Percentiles rank a stretch among this genome's conserved stretches.
phyloP scores from a whole-genome alignment of 1,140 invertebrate genomes.

The Drosophila dunni region DNA sequence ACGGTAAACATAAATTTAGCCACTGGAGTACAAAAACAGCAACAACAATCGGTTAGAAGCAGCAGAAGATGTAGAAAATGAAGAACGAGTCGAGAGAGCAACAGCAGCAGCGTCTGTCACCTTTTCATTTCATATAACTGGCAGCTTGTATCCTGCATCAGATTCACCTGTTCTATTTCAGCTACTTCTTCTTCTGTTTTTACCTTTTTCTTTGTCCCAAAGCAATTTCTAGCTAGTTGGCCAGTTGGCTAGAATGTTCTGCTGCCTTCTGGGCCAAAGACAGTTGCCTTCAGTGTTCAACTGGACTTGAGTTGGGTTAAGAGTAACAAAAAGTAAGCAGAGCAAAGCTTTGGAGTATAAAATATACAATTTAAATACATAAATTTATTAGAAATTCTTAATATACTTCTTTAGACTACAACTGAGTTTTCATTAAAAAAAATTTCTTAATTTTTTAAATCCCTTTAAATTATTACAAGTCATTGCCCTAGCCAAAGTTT shows the following conservation, averaged over 20 bases:
- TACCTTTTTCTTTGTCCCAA: not conserved
- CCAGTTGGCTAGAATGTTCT: not conserved
- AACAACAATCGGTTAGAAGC: conserved; percentile 9
- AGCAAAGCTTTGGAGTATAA: no score
- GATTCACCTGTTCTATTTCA: not conserved
- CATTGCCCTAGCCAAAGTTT: not conserved
- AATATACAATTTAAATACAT: no score
- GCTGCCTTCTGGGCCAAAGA: not conserved
- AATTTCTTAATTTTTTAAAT: no score
- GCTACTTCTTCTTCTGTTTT: conserved; percentile 13
- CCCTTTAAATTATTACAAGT: not conserved
- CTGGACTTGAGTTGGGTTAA: conserved; percentile 33
- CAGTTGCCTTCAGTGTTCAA: conserved; percentile 26
- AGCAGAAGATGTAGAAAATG: conserved; percentile 6
- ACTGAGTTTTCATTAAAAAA: no score
- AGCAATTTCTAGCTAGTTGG: conserved; percentile 21
- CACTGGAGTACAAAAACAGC: conserved; percentile 47
- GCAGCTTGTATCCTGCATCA: conserved; percentile 20
- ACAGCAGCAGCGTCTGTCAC: conserved; percentile 19
- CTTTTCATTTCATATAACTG: conserved; percentile 21
- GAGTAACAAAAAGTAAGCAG: conserved; percentile 6
- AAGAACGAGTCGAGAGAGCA: conserved; percentile 1
- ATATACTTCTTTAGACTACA: no score
- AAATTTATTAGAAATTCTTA: no score
- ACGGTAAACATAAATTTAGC: conserved; percentile 76